Base-by-base conservation (phyloP, 2,113 vertebrate species). In the Chrysemys picta region DNA sequence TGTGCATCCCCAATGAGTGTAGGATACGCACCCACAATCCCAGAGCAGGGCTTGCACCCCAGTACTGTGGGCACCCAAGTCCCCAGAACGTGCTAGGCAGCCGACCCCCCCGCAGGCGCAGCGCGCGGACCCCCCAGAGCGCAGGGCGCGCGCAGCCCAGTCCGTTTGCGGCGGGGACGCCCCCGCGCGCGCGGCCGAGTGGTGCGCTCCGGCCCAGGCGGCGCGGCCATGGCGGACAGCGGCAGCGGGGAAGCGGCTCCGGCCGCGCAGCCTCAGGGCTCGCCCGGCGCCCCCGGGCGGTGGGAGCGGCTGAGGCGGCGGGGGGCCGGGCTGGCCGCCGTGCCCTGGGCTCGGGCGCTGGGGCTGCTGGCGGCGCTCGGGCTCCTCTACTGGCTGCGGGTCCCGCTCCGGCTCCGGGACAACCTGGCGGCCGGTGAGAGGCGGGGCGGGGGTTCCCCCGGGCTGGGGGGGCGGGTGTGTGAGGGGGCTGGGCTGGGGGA, bases 331-430 rank as follows among this genome's bases (percentile, higher is more conserved):
- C 82, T 98, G 96, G 96, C 98, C 98, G 56, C 87, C 62, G n/a
- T 80, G 49, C 98, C 98, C 4, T 99, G 98, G 99, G 99, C 98
- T 96, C 95, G 98, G 75, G 99, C 99, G 98, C 97, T 99, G 85
- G 99, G 99, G 98, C 97, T 99, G 38, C 98, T 98, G 95, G 98
- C 99, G 92, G 98, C 98, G 83, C 97, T 99, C 81, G 98, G 99
- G 59, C 98, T 99, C 93, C 97, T 99, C 9, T 99, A 99, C 96
- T 98, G 98, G 47, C 98, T 99, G 96, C 98, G 99, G 98, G 99
- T 99, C 94, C 99, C 99, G 88, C 98, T 99, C 95, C 99, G 99
- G 95, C 97, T 99, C 88, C 99, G 99, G 97, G 99, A 99, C 97
- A 98, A 98, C 88, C 98, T 99, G 87, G 98, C 98, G 92, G 99